phyloP scores from a whole-genome alignment of 2,888 invertebrate genomes.

The Charanyca ferruginea region DNA sequence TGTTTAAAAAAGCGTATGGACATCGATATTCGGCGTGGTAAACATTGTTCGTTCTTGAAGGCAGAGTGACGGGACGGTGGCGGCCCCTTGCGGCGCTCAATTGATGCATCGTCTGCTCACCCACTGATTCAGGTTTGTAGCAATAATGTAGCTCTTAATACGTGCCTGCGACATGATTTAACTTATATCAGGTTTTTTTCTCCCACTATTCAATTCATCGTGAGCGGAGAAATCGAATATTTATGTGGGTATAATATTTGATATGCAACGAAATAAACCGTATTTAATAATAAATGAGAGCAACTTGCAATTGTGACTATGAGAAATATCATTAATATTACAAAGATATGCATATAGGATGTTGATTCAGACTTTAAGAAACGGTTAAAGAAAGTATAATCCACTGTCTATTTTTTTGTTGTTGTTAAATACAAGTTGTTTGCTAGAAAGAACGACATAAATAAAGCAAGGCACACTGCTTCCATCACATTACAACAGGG shows the following conservation, averaged over 20 bases:
- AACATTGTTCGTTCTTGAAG: slow-evolving; percentile 70
- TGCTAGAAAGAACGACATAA: too few species aligned
- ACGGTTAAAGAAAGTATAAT: slow-evolving; percentile 16
- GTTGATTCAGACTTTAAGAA: slow-evolving; percentile 7
- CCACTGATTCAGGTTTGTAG: slow-evolving; percentile 72
- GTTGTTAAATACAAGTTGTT: too few species aligned
- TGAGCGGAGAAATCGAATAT: slow-evolving; percentile 54
- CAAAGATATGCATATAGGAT: slow-evolving; percentile 26
- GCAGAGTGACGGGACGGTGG: slow-evolving; percentile 75
- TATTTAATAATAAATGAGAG: slow-evolving; percentile 60
- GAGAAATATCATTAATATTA: slow-evolving; percentile 44
- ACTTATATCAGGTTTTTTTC: slow-evolving; percentile 61
- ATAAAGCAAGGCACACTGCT: too few species aligned
- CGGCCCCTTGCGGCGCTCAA: slow-evolving; percentile 86
- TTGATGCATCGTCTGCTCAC: slow-evolving; percentile 88
- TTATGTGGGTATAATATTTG: slow-evolving; percentile 60
- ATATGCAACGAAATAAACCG: slow-evolving; percentile 56
- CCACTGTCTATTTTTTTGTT: background rate
- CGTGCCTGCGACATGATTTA: slow-evolving; percentile 64
- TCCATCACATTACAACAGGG: too few species aligned
- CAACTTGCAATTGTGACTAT: slow-evolving; percentile 54
- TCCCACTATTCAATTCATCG: slow-evolving; percentile 64
- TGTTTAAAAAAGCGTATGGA: slow-evolving; percentile 59
- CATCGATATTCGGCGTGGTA: slow-evolving; percentile 72
- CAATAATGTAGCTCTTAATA: slow-evolving; percentile 70